Conservation (phyloP, 1,140 invertebrate species). For the Drosophila saltans region DNA sequence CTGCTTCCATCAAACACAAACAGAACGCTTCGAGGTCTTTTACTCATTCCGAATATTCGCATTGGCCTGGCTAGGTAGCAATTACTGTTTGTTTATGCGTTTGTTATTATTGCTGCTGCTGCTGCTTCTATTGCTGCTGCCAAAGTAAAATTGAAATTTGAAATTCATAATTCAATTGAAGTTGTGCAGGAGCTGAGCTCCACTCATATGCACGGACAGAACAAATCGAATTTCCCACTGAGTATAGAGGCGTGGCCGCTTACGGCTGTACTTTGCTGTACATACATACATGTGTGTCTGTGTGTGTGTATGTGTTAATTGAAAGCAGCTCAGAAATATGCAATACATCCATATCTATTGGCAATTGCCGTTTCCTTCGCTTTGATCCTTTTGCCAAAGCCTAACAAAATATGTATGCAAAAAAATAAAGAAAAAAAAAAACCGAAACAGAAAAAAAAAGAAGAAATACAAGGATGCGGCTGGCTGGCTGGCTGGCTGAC, state of each 20-base stretch:
- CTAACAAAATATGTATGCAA: conserved; percentile 15
- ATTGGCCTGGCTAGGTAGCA: conserved; percentile 67
- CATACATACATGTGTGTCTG: neutral
- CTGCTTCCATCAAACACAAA: conserved; percentile 44
- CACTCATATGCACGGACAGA: conserved; percentile 30
- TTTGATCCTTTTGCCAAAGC: conserved; percentile 32
- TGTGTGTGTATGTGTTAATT: conserved; percentile 41
- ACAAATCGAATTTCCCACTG: conserved; percentile 36
- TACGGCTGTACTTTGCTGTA: conserved; percentile 16
- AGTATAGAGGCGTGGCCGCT: conserved; percentile 30
- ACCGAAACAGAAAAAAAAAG: neutral
- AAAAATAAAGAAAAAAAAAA: neutral
- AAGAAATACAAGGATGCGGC: conserved; percentile 14
- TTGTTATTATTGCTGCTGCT: conserved; percentile 53
- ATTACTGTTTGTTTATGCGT: conserved; percentile 80
- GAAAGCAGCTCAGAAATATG: conserved; percentile 39
- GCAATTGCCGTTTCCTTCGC: conserved; percentile 42
- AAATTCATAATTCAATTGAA: conserved; percentile 81
- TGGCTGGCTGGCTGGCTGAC: conserved; percentile 19
- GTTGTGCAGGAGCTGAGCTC: conserved; percentile 47
- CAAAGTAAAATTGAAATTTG: conserved; percentile 71
- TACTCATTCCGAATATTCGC: conserved; percentile 56
- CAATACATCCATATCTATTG: conserved; percentile 30
- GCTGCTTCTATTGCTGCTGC: conserved; percentile 38
- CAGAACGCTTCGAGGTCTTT: conserved; percentile 64